Percentiles rank a stretch among this genome's conserved stretches.
These are phyloP conservation scores for Drosophila cracens DNA, from an alignment of 2,888 invertebrate genomes.

Conservation along the genomic window DNA sequence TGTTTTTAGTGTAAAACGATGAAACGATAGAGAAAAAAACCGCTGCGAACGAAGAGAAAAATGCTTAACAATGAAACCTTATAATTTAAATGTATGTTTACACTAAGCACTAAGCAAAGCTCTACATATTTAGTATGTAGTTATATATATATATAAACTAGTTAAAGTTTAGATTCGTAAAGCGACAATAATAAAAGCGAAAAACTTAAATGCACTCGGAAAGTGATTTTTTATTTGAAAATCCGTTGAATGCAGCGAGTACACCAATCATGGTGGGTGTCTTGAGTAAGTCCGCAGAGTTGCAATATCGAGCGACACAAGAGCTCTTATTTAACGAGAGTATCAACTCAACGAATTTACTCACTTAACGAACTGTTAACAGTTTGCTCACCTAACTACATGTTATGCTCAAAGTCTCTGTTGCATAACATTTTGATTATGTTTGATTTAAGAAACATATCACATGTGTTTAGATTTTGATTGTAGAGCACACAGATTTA, in stretches of 20 bases:
- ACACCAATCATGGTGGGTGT: not conserved
- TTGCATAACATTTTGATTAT: not conserved
- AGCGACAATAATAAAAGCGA: constrained; percentile 78
- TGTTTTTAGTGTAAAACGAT: constrained; percentile 58
- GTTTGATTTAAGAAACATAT: not conserved
- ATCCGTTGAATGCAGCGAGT: not conserved
- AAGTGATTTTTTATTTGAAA: constrained; percentile 4
- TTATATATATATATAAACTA: constrained; percentile 55
- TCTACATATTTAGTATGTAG: constrained; percentile 62
- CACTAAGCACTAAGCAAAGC: constrained; percentile 53
- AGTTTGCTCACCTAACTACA: constrained; percentile 2
- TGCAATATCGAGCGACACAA: not conserved
- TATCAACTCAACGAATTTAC: not conserved
- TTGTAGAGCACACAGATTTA: rapidly evolving
- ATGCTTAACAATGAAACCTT: constrained; percentile 51
- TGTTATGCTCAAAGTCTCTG: not conserved
- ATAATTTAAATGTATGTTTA: constrained; percentile 54
- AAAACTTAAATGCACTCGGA: constrained; percentile 59
- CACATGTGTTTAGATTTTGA: not conserved
- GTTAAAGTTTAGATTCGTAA: constrained; percentile 79
- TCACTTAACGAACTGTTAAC: constrained; percentile 4
- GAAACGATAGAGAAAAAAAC: not conserved
- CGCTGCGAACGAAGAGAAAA: constrained; percentile 24
- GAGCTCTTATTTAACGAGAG: not conserved
- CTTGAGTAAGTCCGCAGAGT: not conserved